phyloP scores from a whole-genome alignment of 2,797 vertebrate genomes.

The Enteromius afrohamiltoni region DNA sequence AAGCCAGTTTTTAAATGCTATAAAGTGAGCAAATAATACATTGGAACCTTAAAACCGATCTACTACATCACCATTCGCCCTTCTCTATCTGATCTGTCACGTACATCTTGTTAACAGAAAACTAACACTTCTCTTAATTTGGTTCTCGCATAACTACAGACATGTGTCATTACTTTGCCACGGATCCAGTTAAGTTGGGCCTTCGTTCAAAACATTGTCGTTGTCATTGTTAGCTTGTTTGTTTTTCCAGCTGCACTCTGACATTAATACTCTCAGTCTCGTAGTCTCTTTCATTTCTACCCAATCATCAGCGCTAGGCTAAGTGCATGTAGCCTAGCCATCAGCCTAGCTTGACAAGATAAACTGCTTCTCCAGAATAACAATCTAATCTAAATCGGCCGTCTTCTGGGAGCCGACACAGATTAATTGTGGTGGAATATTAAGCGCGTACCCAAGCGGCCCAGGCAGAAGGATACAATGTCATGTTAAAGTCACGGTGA shows the following conservation, averaged over 20 bases:
- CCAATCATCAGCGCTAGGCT: constrained; percentile 40
- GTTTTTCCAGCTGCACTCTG: constrained; percentile 51
- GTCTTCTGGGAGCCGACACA: constrained; percentile 72
- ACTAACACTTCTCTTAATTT: constrained; percentile 18
- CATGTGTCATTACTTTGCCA: constrained; percentile 42
- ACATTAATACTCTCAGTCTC: constrained; percentile 39
- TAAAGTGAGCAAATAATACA: background rate
- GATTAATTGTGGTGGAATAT: constrained; percentile 69
- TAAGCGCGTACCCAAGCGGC: constrained; percentile 53
- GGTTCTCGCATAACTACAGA: constrained; percentile 16
- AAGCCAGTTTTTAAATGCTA: background rate
- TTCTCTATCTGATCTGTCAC: background rate
- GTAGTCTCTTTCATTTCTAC: constrained; percentile 31
- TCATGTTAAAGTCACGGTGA: constrained; percentile 60
- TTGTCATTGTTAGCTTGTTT: constrained; percentile 27
- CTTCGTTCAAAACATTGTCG: constrained; percentile 16
- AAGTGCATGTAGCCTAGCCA: constrained; percentile 39
- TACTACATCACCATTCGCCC: background rate
- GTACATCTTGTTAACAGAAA: constrained; percentile 34
- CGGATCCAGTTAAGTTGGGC: constrained; percentile 16
- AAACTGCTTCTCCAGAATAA: constrained; percentile 61
- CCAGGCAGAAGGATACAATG: constrained; percentile 55
- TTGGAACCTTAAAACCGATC: background rate
- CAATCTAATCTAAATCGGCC: constrained; percentile 76
- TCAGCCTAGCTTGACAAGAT: constrained; percentile 54